Evolutionary conservation across 2,888 invertebrate genomes (phyloP).

Genomic region (Tipula confusa): DNA sequence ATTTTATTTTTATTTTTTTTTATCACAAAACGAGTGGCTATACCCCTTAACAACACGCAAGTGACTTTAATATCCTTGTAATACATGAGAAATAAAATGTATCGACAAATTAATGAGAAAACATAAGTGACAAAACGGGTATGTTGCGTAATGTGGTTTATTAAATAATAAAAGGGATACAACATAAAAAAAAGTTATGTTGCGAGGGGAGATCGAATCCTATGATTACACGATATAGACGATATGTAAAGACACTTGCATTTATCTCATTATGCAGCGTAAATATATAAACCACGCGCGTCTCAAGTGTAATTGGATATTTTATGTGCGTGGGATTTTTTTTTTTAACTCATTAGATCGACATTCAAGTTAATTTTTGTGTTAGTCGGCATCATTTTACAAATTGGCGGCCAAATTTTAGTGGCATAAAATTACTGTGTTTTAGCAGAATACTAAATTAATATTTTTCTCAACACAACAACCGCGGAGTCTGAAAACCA

Average conservation of each 20-base stretch:
- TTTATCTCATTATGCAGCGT: background rate
- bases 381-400: no score
- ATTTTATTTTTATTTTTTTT: no score
- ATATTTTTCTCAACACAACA: no score
- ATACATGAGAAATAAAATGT: background rate
- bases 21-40: background rate
- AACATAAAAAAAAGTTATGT: background rate
- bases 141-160: background rate
- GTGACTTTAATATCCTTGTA: background rate
- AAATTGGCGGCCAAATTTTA: no score
- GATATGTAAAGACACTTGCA: background rate
- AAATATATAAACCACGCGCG: background rate
- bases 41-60: background rate
- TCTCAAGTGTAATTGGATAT: background rate
- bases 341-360: no score
- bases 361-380: no score
- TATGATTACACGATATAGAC: background rate
- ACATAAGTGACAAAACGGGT: background rate
- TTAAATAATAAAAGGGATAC: background rate
- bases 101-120: background rate
- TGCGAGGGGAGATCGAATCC: background rate
- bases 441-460: no score
- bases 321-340: background rate
- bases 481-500: no score
- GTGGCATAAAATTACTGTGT: no score